Conservation (phyloP, 2,113 vertebrate genomes). For the Aleadryas rufinucha region DNA sequence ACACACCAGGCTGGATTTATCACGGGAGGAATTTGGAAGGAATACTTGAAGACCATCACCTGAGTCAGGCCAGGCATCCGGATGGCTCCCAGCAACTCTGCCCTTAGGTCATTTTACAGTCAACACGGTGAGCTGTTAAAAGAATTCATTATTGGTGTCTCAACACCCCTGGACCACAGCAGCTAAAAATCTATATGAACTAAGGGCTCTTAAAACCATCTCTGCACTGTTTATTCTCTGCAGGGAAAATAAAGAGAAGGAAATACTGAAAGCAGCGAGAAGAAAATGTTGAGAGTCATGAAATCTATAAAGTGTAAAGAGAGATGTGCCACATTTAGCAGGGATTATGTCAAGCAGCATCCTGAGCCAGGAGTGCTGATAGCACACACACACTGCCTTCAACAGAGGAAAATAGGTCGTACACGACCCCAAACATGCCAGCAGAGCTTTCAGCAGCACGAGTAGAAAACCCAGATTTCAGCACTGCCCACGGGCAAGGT, state of each 20-base stretch:
- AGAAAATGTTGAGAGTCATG: background rate
- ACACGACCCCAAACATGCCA: background rate
- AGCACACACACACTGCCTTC: background rate
- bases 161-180: slow-evolving; percentile 22
- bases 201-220: slow-evolving; percentile 56
- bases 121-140: slow-evolving; percentile 7
- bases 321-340: slow-evolving; percentile 2
- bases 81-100: background rate
- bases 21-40: background rate
- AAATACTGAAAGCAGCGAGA: background rate
- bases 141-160: slow-evolving; percentile 57
- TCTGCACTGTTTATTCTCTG: slow-evolving; percentile 30
- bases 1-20: slow-evolving; percentile 6
- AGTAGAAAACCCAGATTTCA: background rate
- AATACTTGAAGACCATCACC: background rate
- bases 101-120: slow-evolving; percentile 34
- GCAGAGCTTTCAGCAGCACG: slow-evolving; percentile 3
- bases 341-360: background rate
- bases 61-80: background rate
- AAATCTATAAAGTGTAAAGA: slow-evolving; percentile 16
- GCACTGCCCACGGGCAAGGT: background rate
- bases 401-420: background rate
- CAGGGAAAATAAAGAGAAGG: background rate
- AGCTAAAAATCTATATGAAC: slow-evolving; percentile 55
- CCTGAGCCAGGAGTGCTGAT: background rate